Conservation (phyloP, 2,797 vertebrate genomes). For the Syngnathus rostellatus region DNA sequence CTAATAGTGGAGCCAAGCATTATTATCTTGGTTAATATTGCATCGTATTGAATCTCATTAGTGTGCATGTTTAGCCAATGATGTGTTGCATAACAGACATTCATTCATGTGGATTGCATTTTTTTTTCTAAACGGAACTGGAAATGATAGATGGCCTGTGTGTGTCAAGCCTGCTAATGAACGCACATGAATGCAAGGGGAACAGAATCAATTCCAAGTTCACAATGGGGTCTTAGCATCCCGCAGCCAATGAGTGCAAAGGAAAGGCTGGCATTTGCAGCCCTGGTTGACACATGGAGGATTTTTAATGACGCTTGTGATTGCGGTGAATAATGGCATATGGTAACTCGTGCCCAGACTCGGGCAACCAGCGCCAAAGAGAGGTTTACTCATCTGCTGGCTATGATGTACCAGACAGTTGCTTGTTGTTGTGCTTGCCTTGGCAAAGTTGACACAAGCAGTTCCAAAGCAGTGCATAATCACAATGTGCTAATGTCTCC, state of each 20-base stretch:
- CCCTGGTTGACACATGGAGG: constrained; percentile 31
- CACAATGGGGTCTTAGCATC: constrained; percentile 30
- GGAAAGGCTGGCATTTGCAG: constrained; percentile 36
- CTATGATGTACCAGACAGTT: neutral
- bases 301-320: constrained; percentile 39
- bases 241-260: constrained; percentile 35
- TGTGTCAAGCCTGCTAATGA: constrained; percentile 37
- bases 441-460: neutral
- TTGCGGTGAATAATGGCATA: constrained; percentile 59
- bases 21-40: neutral
- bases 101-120: neutral
- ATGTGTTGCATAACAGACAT: neutral
- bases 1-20: neutral
- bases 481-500: constrained; percentile 18
- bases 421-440: neutral
- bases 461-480: neutral
- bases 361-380: constrained; percentile 30
- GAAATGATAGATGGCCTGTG: constrained; percentile 6
- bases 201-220: constrained; percentile 37
- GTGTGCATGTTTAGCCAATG: neutral
- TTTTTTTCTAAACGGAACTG: neutral
- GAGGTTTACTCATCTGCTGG: constrained; percentile 26
- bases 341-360: constrained; percentile 27
- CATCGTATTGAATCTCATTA: neutral
- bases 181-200: constrained; percentile 11